These are phyloP conservation scores for Cancer borealis DNA, from an alignment of 2,888 invertebrate genomes.

Conservation along the genomic window DNA sequence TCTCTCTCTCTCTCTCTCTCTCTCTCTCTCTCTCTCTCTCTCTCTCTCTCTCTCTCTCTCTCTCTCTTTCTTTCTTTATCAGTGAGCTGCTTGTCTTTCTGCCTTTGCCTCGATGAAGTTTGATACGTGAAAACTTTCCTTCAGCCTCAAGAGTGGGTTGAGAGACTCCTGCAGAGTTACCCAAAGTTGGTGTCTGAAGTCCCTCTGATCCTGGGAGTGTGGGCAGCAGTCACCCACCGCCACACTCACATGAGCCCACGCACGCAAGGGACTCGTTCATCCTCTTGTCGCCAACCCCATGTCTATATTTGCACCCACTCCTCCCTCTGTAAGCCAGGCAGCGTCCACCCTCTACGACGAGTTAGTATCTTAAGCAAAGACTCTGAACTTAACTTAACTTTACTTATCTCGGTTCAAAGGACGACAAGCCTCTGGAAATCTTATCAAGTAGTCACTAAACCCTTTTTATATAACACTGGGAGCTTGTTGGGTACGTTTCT, in stretches of 20 bases:
- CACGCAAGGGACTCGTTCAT: not conserved
- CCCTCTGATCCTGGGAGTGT: not conserved
- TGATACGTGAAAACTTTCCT: slow-evolving; percentile 16
- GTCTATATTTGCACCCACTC: not conserved
- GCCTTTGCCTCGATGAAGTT: not conserved
- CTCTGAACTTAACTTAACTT: too few species aligned
- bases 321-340: not conserved
- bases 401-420: not conserved
- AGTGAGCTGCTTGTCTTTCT: not conserved
- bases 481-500: too few species aligned
- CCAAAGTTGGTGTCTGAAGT: not conserved
- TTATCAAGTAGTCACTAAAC: not conserved
- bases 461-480: not conserved
- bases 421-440: too few species aligned
- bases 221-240: not conserved
- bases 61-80: not conserved
- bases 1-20: slow-evolving; percentile 39
- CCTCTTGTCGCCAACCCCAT: not conserved
- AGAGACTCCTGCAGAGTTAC: not conserved
- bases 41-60: slow-evolving; percentile 40
- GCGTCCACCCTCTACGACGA: too few species aligned
- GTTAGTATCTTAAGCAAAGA: too few species aligned
- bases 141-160: slow-evolving; percentile 7
- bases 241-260: not conserved
- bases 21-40: slow-evolving; percentile 40